A percentile compares a stretch with the other conserved stretches of the same genome.
Evolutionary conservation across 2,888 invertebrate genomes (phyloP).

Genomic region (Trichopria drosophilae): DNA sequence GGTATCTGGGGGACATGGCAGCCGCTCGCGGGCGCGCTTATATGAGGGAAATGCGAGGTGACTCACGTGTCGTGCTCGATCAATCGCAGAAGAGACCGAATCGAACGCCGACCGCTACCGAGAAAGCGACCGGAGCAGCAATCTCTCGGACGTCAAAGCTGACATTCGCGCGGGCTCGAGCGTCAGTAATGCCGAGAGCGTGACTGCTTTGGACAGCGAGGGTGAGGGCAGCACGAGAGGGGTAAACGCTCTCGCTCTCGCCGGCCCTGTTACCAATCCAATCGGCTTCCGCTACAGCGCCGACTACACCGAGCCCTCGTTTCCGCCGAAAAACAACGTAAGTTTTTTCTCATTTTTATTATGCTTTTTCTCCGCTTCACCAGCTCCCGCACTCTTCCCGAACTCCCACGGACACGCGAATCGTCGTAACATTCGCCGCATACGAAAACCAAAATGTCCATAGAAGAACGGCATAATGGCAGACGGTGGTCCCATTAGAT

Average conservation of each 20-base stretch:
- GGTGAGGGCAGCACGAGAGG: conserved; percentile 63
- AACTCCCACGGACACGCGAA: too few species aligned
- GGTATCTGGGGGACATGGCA: too few species aligned
- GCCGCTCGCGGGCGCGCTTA: too few species aligned
- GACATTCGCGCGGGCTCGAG: conserved; percentile 84
- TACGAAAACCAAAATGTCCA: too few species aligned
- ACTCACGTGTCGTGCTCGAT: conserved; percentile 16
- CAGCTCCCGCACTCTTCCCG: too few species aligned
- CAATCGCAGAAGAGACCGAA: conserved; percentile 56
- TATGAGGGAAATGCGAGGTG: conserved; percentile 13
- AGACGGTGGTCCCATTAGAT: too few species aligned
- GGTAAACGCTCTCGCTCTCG: conserved; percentile 65
- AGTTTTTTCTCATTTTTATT: conserved; percentile 51
- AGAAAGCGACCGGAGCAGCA: conserved; percentile 87
- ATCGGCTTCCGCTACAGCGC: conserved; percentile 74
- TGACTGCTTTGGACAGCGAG: conserved; percentile 60
- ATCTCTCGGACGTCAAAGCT: conserved; percentile 88
- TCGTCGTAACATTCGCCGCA: too few species aligned
- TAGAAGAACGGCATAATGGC: too few species aligned
- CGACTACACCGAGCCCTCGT: conserved; percentile 78
- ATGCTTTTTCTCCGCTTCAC: not conserved
- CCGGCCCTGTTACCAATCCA: conserved; percentile 76
- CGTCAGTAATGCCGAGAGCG: conserved; percentile 73
- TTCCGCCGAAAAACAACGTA: conserved; percentile 72
- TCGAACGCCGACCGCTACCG: conserved; percentile 59